phyloP scores from a whole-genome alignment of 2,797 vertebrate genomes.

The Myripristis murdjan region DNA sequence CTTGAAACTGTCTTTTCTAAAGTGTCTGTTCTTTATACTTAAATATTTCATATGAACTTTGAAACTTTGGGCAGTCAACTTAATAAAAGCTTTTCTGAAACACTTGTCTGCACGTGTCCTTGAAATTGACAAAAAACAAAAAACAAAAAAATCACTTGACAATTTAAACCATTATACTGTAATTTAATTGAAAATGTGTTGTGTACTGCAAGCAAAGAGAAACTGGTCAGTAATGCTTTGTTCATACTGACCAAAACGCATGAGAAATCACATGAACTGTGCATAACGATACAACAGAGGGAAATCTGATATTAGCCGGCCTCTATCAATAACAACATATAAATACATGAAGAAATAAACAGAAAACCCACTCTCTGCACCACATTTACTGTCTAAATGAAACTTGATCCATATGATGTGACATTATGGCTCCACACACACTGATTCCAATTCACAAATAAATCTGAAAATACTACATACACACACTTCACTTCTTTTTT shows the following conservation, averaged over 20 bases:
- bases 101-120: constrained; percentile 17
- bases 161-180: constrained; percentile 31
- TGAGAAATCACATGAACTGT: neutral
- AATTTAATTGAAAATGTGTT: constrained; percentile 23
- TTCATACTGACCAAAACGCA: neutral
- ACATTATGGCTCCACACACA: too few relatives aligned
- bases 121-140: constrained; percentile 7
- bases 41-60: constrained; percentile 74
- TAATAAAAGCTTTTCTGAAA: constrained; percentile 56
- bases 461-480: neutral
- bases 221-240: neutral
- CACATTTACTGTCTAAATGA: neutral
- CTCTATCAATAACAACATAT: neutral
- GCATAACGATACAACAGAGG: neutral
- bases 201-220: constrained; percentile 1
- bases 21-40: constrained; percentile 70
- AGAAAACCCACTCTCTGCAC: neutral
- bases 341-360: neutral
- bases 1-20: constrained; percentile 64
- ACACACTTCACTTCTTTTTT: too few relatives aligned
- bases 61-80: constrained; percentile 60
- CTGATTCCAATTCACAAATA: neutral
- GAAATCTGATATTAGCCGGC: neutral
- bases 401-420: too few relatives aligned
- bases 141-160: neutral